A percentile compares a stretch with the other conserved stretches of the same genome.
Evolutionary conservation across 2,113 vertebrate genomes (phyloP).

Genomic region (Opisthocomus hoazin): DNA sequence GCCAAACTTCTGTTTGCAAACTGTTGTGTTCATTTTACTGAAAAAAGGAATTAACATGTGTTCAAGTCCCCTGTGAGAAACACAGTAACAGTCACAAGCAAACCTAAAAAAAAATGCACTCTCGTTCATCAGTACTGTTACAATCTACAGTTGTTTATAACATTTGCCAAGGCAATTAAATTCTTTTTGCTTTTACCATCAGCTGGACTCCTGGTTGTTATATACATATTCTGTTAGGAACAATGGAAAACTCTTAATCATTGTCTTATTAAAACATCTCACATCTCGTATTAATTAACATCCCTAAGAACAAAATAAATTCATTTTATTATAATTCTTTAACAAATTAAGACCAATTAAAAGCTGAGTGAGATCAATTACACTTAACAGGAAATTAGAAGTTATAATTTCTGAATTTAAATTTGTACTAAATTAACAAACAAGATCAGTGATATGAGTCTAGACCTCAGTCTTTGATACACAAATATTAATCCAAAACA

Average conservation of each 20-base stretch:
- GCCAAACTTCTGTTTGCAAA: background rate
- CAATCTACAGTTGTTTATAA: background rate
- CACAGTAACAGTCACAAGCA: background rate
- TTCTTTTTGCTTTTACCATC: background rate
- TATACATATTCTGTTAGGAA: background rate
- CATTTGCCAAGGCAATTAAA: background rate
- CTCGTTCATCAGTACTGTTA: background rate
- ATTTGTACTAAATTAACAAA: background rate
- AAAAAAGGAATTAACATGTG: rapidly evolving
- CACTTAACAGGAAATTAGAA: background rate
- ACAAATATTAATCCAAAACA: background rate
- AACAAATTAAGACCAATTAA: background rate
- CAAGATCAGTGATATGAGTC: rapidly evolving
- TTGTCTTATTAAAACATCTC: background rate
- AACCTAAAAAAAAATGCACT: background rate
- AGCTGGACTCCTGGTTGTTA: background rate
- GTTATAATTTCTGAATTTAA: background rate
- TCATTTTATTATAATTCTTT: background rate
- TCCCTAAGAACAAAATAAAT: background rate
- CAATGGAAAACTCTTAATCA: background rate
- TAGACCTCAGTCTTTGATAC: background rate
- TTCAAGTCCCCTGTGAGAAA: background rate
- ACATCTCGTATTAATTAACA: background rate
- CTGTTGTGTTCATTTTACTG: background rate
- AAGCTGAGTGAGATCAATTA: background rate